These are phyloP conservation scores for Serranus cabrilla DNA, from an alignment of 2,797 vertebrate genomes.

Conservation along the genomic window DNA sequence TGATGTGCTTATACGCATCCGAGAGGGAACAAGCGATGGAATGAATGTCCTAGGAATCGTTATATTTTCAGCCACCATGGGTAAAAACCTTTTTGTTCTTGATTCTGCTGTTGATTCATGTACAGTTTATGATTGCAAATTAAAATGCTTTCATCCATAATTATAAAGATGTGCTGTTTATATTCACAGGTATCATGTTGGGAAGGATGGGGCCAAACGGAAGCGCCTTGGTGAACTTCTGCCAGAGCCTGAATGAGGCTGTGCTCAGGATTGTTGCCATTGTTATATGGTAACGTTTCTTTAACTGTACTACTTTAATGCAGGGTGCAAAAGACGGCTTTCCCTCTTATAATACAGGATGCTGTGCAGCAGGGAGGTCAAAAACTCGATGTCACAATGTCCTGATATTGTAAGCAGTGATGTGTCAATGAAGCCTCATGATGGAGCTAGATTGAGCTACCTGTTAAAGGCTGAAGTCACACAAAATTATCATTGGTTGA, in stretches of 20 bases:
- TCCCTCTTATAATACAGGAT: no score
- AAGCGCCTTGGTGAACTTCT: conserved; percentile 95
- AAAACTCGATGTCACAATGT: no score
- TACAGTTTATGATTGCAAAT: not conserved
- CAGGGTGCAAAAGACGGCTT: no score
- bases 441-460: no score
- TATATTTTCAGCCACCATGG: conserved; percentile 98
- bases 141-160: not conserved
- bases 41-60: conserved; percentile 98
- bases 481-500: no score
- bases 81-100: conserved; percentile 75
- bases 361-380: no score
- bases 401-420: no score
- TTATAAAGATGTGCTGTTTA: not conserved
- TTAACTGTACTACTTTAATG: not conserved
- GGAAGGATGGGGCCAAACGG: conserved; percentile 97
- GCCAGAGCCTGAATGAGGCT: conserved; percentile 96
- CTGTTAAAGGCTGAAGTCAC: no score
- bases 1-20: conserved; percentile 91
- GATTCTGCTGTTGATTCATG: not conserved
- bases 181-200: conserved; percentile 92
- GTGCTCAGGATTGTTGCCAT: conserved; percentile 97
- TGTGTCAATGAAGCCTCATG: no score
- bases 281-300: conserved; percentile 90
- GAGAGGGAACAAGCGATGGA: conserved; percentile 93